Percentiles rank a stretch among this genome's conserved stretches.
phyloP scores from a whole-genome alignment of 30 jellyfish, hydroid and myxozoan genomes.

The Hydra vulgaris region DNA sequence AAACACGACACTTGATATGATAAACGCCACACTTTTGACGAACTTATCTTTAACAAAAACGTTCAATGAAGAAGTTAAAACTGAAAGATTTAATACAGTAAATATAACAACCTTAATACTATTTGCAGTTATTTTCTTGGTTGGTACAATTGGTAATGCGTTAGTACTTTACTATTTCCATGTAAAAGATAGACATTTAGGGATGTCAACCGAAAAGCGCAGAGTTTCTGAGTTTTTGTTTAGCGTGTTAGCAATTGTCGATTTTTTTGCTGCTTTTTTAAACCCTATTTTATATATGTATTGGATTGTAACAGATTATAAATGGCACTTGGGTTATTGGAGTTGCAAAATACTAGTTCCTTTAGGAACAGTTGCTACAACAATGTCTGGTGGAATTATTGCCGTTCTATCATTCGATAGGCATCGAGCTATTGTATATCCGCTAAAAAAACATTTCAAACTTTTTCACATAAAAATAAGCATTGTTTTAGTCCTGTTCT shows the following conservation, averaged over 20 bases:
- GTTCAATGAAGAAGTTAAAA: too few relatives aligned
- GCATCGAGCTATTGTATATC: conserved; percentile 50
- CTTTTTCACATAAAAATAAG: conserved; percentile 26
- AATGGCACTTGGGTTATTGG: conserved; percentile 83
- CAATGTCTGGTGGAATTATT: conserved; percentile 68
- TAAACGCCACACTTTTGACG: too few relatives aligned
- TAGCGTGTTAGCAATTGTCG: conserved; percentile 54
- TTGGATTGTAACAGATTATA: conserved; percentile 51
- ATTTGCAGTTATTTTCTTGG: conserved; percentile 42
- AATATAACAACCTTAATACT: conserved; percentile 18
- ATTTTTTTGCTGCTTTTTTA: conserved; percentile 50
- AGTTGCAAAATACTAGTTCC: conserved; percentile 76
- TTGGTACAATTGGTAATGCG: conserved; percentile 75
- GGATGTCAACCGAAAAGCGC: conserved; percentile 11
- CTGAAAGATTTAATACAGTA: too few relatives aligned
- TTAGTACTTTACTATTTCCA: conserved; percentile 69
- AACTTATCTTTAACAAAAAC: too few relatives aligned
- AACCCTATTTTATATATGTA: conserved; percentile 58
- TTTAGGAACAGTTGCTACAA: conserved; percentile 63
- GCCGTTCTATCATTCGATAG: conserved; percentile 78
- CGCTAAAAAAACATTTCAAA: conserved; percentile 54
- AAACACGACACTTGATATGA: too few relatives aligned
- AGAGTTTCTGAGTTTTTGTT: conserved; percentile 75
- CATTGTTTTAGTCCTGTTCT: conserved; percentile 26
- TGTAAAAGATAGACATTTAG: conserved; percentile 9